phyloP scores from a whole-genome alignment of 2,888 invertebrate species.

The Agrochola circellaris region DNA sequence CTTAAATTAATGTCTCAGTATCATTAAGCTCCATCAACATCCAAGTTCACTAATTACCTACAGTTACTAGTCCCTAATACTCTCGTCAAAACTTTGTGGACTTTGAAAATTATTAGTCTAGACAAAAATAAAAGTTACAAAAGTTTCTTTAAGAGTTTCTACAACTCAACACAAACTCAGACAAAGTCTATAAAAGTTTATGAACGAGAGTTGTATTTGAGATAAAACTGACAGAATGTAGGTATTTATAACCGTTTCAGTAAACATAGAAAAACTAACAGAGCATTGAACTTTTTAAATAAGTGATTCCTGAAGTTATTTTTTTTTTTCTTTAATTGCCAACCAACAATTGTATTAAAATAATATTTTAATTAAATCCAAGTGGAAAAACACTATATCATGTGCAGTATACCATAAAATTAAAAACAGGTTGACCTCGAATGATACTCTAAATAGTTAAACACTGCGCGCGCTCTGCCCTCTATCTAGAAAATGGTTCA shows the following conservation, averaged over 20 bases:
- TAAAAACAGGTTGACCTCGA: too few relatives aligned
- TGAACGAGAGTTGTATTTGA: constrained; percentile 28
- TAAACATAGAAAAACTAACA: constrained; percentile 10
- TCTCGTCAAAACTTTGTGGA: constrained; percentile 40
- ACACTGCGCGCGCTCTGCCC: too few relatives aligned
- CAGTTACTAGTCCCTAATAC: constrained; percentile 17
- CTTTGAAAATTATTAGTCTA: constrained; percentile 49
- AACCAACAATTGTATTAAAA: too few relatives aligned
- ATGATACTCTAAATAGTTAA: too few relatives aligned
- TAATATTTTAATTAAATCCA: too few relatives aligned
- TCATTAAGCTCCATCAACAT: constrained; percentile 40
- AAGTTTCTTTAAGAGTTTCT: constrained; percentile 25
- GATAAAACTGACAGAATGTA: background rate
- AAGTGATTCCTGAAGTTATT: background rate
- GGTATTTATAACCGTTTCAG: background rate
- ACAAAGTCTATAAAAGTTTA: constrained; percentile 42
- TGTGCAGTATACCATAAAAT: too few relatives aligned
- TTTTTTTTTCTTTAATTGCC: too few relatives aligned
- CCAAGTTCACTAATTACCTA: constrained; percentile 51
- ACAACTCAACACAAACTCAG: constrained; percentile 22
- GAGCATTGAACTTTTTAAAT: background rate
- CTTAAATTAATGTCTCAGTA: constrained; percentile 23
- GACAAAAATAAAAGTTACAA: constrained; percentile 46
- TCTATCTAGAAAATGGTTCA: too few relatives aligned
- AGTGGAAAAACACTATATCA: too few relatives aligned